phyloP scores from a whole-genome alignment of 2,797 vertebrate genomes.

The Netta rufina region DNA sequence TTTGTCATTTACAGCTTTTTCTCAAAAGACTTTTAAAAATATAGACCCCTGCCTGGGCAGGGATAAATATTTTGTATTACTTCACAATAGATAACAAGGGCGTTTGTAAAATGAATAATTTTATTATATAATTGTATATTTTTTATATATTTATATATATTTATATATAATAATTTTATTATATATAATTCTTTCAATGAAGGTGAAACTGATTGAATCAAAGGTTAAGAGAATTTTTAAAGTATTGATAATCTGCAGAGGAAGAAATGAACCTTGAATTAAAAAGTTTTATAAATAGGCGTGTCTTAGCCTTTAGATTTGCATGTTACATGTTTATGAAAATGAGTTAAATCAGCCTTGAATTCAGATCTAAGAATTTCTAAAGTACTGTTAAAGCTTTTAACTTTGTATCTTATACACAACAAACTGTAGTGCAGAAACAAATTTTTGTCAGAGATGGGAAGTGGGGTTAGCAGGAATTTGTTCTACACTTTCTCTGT shows the following conservation, averaged over 20 bases:
- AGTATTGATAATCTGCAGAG: background rate
- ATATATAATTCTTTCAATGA: background rate
- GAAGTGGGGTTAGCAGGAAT: background rate
- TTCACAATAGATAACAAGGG: background rate
- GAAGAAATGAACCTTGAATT: background rate
- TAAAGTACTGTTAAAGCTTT: background rate
- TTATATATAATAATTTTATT: no score
- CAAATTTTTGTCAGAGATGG: background rate
- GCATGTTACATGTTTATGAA: background rate
- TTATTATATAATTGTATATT: no score
- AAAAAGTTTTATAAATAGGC: background rate
- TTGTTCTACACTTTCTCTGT: background rate
- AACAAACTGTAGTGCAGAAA: background rate
- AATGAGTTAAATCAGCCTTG: background rate
- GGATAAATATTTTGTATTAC: background rate
- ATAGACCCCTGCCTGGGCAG: background rate
- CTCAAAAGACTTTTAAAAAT: background rate
- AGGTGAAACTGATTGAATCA: background rate
- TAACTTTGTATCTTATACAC: background rate
- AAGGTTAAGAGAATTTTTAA: background rate
- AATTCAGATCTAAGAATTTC: background rate
- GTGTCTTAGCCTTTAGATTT: background rate
- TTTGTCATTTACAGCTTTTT: background rate
- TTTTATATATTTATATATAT: no score
- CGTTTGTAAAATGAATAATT: background rate